phyloP scores from a whole-genome alignment of 92 coral and sea anemone species.

The Diadumene lineata region DNA sequence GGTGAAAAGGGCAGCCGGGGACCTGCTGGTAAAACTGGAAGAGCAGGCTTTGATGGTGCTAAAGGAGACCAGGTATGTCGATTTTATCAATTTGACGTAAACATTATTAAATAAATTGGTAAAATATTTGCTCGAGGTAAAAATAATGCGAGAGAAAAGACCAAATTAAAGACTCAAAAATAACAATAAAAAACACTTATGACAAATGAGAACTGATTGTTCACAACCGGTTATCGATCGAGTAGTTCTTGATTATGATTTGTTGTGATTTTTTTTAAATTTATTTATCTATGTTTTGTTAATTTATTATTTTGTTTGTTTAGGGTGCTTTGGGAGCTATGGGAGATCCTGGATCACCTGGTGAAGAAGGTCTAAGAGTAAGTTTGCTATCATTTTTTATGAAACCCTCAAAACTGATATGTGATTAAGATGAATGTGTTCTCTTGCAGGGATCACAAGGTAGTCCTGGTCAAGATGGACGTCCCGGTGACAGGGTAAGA shows the following conservation, averaged over 20 bases:
- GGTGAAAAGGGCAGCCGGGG: conserved; percentile 63
- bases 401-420: neutral
- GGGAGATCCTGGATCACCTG: conserved; percentile 69
- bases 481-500: conserved; percentile 59
- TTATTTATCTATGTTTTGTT: no score
- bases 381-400: neutral
- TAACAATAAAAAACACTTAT: no score
- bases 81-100: neutral
- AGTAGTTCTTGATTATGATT: no score
- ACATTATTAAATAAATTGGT: neutral
- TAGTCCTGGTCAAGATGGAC: conserved; percentile 54
- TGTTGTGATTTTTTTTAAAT: no score
- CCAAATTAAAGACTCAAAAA: no score
- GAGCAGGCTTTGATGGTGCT: conserved; percentile 51
- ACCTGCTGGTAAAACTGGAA: conserved; percentile 41
- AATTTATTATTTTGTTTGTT: neutral
- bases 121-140: neutral
- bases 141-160: neutral
- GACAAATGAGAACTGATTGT: no score
- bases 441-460: conserved; percentile 46
- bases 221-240: no score
- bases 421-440: neutral
- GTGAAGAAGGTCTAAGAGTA: conserved; percentile 49
- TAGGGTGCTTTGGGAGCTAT: conserved; percentile 64
- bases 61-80: conserved; percentile 50